Base-by-base conservation (phyloP, 2,888 invertebrate species). In the Diogma glabrata region DNA sequence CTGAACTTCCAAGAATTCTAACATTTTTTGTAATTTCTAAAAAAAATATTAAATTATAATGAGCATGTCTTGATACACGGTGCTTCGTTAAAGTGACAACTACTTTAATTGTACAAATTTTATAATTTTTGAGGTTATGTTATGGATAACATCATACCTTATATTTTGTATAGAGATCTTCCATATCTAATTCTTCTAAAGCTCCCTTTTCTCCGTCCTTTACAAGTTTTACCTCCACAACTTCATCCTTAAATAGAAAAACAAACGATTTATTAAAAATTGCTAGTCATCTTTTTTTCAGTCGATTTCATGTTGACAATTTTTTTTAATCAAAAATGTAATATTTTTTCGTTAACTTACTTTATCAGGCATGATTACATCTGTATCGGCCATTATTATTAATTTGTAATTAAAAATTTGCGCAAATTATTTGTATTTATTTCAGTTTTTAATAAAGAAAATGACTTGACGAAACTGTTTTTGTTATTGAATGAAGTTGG, bases 1-100 rank as follows among this genome's bases (percentile, higher is more conserved):
- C 75, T 99, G 97, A 1, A 99, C 97, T 69, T 95, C 92, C 9
- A 99, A 74, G 68, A 97, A 99, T 69, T 99, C 97, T 20, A 99
- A 71, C 74, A 95, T 93, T 57, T 91, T 84, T 72, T 95, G 94
- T 16, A 99, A 74, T 81, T 95, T 96, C 88, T 93, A 45, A 51
- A 56, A 55, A 20, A 23, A 49, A 45, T 9, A 23, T 9, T 51
- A 16, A 20, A 48, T 46, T 52, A 38, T 12, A 14, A 43, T 47
- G 20, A 38, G n/a, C n/a, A n/a, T n/a, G n/a, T n/a, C n/a, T n/a
- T n/a, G n/a, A n/a, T n/a, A n/a, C n/a, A n/a, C n/a, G n/a, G n/a
- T 43, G 43, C 38, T 38, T 24, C 23, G 17, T 6, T 24, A 22
- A 3, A 36, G 52, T 40, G 16, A 38, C n/a, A n/a, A n/a, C n/a